These are phyloP conservation scores for Ceratina japonica DNA, from an alignment of 1,140 invertebrate genomes.

Conservation along the genomic window DNA sequence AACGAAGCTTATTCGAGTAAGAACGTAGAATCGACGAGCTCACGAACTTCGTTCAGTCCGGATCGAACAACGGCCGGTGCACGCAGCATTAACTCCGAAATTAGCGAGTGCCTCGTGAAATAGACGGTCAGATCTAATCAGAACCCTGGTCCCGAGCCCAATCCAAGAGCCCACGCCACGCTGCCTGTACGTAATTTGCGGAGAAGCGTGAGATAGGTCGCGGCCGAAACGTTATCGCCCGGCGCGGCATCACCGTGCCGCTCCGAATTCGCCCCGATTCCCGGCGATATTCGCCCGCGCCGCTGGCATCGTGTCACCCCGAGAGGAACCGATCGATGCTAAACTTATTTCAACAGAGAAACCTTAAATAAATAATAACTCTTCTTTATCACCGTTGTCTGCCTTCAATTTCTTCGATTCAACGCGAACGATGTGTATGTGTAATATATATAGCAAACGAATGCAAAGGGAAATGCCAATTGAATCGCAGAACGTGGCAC, in stretches of 20 bases:
- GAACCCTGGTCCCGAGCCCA: slow-evolving; percentile 11
- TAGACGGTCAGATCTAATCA: slow-evolving; percentile 50
- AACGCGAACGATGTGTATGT: no score
- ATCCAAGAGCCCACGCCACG: no score
- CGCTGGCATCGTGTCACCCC: no score
- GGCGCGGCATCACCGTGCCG: not conserved
- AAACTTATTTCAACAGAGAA: no score
- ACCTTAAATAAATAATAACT: no score
- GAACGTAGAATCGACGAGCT: slow-evolving; percentile 13
- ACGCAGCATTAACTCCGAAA: slow-evolving; percentile 49
- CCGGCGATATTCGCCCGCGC: not conserved
- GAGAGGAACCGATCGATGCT: not conserved
- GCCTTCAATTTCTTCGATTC: not conserved
- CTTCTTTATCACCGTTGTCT: no score
- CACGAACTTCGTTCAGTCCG: not conserved
- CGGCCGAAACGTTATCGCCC: slow-evolving; percentile 12
- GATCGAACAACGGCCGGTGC: slow-evolving; percentile 22
- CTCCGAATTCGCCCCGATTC: not conserved
- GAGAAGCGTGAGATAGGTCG: slow-evolving; percentile 38
- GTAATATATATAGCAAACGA: no score
- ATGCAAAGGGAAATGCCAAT: slow-evolving; percentile 17
- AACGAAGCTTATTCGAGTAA: slow-evolving; percentile 7
- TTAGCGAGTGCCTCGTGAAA: slow-evolving; percentile 52
- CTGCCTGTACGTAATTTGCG: slow-evolving; percentile 33
- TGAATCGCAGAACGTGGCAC: not conserved